These are phyloP conservation scores for Drosophila affinis DNA, from an alignment of 2,888 invertebrate genomes.

Conservation along the genomic window DNA sequence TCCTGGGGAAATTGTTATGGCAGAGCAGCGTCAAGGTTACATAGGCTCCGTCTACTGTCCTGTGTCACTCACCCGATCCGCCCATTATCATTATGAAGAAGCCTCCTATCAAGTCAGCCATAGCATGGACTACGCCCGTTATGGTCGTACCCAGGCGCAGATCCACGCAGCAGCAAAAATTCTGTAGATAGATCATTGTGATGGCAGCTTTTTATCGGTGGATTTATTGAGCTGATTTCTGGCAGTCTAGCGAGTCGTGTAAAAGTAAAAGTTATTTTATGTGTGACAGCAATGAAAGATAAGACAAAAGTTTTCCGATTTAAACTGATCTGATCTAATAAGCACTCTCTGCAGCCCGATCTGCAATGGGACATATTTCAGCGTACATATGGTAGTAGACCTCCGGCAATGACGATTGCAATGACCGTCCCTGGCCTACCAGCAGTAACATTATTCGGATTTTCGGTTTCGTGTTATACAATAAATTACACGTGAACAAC, in stretches of 20 bases:
- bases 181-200: slow-evolving; percentile 64
- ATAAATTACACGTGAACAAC: slow-evolving; percentile 62
- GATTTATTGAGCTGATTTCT: neutral
- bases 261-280: neutral
- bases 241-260: slow-evolving; percentile 7
- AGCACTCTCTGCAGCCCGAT: neutral
- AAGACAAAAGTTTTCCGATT: neutral
- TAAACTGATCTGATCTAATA: neutral
- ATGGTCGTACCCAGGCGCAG: slow-evolving; percentile 57
- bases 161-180: slow-evolving; percentile 57
- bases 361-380: neutral
- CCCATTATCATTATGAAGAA: slow-evolving; percentile 47
- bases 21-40: neutral
- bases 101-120: slow-evolving; percentile 45
- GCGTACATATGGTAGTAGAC: neutral
- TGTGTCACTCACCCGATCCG: slow-evolving; percentile 55
- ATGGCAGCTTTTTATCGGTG: too few relatives aligned
- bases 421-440: slow-evolving; percentile 73
- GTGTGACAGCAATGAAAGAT: neutral
- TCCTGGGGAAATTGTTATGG: slow-evolving; percentile 35
- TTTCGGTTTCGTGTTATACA: slow-evolving; percentile 56
- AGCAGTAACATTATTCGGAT: slow-evolving; percentile 4
- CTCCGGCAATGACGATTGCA: slow-evolving; percentile 36
- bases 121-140: slow-evolving; percentile 42
- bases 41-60: neutral